These are phyloP conservation scores for Ctenoplectra terminalis DNA, from an alignment of 1,140 invertebrate genomes.

Conservation along the genomic window DNA sequence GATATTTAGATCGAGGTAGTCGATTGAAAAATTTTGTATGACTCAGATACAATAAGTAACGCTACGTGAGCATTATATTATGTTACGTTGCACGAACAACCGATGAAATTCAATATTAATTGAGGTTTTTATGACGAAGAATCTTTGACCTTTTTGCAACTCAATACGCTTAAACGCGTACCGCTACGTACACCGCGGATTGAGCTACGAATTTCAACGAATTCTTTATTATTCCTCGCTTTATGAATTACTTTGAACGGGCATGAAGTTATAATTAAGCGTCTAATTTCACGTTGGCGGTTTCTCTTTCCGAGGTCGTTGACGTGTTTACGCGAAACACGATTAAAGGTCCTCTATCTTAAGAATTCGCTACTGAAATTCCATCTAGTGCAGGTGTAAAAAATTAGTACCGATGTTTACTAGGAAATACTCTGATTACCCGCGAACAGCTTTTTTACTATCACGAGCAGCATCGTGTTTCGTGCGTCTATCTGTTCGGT, in stretches of 20 bases:
- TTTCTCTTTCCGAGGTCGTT: too few relatives aligned
- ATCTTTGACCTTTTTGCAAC: not conserved
- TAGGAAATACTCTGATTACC: slow-evolving; percentile 37
- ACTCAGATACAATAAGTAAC: not conserved
- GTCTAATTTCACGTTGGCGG: not conserved
- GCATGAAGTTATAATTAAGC: not conserved
- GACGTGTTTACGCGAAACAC: not conserved
- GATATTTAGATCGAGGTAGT: too few relatives aligned
- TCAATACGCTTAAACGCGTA: not conserved
- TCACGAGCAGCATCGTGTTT: slow-evolving; percentile 19
- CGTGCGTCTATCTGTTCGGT: not conserved
- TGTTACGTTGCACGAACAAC: not conserved
- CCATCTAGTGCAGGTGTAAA: slow-evolving; percentile 28
- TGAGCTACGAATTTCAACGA: not conserved
- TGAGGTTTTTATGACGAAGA: not conserved
- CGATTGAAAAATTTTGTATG: not conserved
- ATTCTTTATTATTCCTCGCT: not conserved
- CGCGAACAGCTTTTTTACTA: not conserved
- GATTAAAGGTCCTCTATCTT: not conserved
- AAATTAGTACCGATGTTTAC: slow-evolving; percentile 7
- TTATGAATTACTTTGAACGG: not conserved
- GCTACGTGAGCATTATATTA: not conserved
- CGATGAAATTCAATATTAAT: not conserved
- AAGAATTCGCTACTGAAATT: slow-evolving; percentile 27
- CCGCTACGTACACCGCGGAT: not conserved